These are phyloP conservation scores for Coboldia fuscipes DNA, from an alignment of 1,140 invertebrate species.

Conservation along the genomic window DNA sequence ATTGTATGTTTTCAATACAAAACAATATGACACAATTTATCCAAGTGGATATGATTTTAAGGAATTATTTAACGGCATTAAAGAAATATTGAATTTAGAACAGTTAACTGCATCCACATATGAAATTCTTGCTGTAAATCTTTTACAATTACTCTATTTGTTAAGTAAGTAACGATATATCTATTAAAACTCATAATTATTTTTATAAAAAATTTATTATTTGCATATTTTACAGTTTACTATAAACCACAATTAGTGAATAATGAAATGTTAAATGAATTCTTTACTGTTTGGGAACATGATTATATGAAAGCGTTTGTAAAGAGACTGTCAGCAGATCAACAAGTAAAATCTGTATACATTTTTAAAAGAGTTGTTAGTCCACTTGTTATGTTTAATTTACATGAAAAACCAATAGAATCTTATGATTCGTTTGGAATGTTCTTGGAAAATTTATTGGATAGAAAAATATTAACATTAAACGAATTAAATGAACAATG, in stretches of 20 bases:
- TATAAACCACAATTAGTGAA: conserved; percentile 1
- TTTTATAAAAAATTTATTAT: conserved; percentile 7
- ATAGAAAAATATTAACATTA: conserved; percentile 6
- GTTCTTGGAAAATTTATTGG: conserved; percentile 9
- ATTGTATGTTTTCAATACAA: background rate
- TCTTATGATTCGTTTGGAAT: conserved; percentile 8
- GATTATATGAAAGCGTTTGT: conserved; percentile 2
- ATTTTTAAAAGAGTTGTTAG: conserved; percentile 11
- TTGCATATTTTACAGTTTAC: background rate
- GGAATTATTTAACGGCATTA: background rate
- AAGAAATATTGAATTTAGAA: conserved; percentile 11
- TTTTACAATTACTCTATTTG: background rate
- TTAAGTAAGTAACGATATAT: background rate
- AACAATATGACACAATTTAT: background rate
- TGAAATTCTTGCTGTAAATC: background rate
- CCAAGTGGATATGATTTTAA: background rate
- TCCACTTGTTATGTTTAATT: conserved; percentile 8
- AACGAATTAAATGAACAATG: conserved; percentile 11
- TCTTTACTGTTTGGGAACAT: conserved; percentile 1
- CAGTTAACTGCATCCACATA: conserved; percentile 7
- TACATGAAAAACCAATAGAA: conserved; percentile 4
- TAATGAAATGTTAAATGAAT: background rate
- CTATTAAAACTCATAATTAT: conserved; percentile 5
- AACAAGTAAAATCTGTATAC: background rate
- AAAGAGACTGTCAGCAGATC: conserved; percentile 6